A percentile compares a stretch with the other conserved stretches of the same genome.
Evolutionary conservation across 37 sponge, comb jelly and placozoan genomes (phyloP).

Genomic region (Cliona cf. orientalis): DNA sequence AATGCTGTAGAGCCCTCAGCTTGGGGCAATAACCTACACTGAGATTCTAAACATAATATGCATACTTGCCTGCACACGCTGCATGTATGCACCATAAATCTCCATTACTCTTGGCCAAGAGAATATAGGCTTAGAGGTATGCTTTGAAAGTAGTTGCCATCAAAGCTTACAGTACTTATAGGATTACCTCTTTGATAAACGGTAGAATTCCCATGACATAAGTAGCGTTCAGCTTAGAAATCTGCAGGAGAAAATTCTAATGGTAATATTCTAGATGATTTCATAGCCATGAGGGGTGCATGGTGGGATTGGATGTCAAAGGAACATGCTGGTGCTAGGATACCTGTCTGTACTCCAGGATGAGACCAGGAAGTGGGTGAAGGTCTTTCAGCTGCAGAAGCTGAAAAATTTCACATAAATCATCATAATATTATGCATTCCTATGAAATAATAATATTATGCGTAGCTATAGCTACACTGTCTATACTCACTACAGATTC

Average conservation of each 20-base stretch:
- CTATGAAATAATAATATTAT: no score
- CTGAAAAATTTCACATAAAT: no score
- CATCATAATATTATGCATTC: no score
- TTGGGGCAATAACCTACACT: no score
- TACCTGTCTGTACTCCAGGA: conserved; percentile 87
- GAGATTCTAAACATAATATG: no score
- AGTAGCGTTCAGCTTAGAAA: conserved; percentile 70
- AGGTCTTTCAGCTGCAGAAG: conserved; percentile 69
- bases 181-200: conserved; percentile 36
- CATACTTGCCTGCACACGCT: no score
- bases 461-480: not conserved
- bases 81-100: no score
- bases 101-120: no score
- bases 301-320: not conserved
- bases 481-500: conserved; percentile 69
- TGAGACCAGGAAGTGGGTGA: conserved; percentile 81
- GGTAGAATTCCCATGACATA: conserved; percentile 69
- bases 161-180: not conserved
- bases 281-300: no score
- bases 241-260: conserved; percentile 24
- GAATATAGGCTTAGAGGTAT: no score
- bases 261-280: no score
- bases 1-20: no score
- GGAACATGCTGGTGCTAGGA: not conserved
- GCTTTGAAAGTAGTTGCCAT: not conserved